Evolutionary conservation across 2,797 vertebrate species (phyloP), one percentile per base, ranked within the genome.

Genomic region (Loriculus beryllinus): DNA sequence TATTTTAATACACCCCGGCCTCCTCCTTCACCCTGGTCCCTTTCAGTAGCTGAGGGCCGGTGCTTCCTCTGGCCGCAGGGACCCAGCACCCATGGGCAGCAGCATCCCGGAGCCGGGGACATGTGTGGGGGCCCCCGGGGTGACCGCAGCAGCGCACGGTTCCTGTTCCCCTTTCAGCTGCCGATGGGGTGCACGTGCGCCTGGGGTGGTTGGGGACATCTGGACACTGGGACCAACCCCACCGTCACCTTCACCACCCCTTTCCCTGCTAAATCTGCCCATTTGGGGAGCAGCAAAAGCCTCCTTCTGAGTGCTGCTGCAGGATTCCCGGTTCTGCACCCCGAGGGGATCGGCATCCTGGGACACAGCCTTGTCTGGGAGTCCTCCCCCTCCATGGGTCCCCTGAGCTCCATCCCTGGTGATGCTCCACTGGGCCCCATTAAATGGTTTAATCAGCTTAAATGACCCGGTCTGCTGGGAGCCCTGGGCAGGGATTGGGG

Each of bases 141-240:
- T 7, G 48, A 16, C 76, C 25, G 7, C 54, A 56, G 54, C 54
- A 56, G 54, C 3, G 9, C 54, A 54, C 52, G 9, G 59, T 93
- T 92, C 81, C 74, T 70, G 86, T 93, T 96, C 87, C 92, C 48
- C 37, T 84, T 74, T 19, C 1, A 5, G 85, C 42, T 22, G 63
- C 57, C 2, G 3, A 0, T 5, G 67, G 17, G 54, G 35, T 3
- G 43, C 21, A 42, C 3, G 10, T n/a, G 33, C 0, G 13, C 23
- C 2, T 1, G 52, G 86, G 89, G 64, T 7, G 5, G 75, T 8
- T 82, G 95, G 86, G 88, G 80, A 82, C 76, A 80, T 80, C 77
- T 9, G 29, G 86, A 26, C 43, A 6, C 10, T 2, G 8, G 40
- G 45, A 20, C 22, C 22, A 33, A 4, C 33, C 29, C 65, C 1